phyloP scores from a whole-genome alignment of 2,797 vertebrate species.

The Borostomias antarcticus region DNA sequence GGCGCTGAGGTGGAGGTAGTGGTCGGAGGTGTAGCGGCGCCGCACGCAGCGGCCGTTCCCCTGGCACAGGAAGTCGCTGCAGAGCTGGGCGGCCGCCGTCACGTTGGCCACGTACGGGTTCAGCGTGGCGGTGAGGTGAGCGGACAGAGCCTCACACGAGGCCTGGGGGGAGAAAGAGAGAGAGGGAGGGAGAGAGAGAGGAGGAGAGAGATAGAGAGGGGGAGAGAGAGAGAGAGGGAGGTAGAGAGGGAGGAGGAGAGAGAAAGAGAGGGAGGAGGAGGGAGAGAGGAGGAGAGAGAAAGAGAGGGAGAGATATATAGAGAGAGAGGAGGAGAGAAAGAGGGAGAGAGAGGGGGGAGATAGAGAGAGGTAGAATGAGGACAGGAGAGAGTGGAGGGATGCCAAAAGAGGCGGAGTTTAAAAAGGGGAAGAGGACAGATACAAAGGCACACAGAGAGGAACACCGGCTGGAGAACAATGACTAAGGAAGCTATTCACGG shows the following conservation, averaged over 20 bases:
- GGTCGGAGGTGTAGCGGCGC: constrained; percentile 74
- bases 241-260: not conserved
- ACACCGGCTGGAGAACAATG: too few relatives aligned
- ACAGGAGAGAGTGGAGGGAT: too few relatives aligned
- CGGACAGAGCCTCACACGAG: constrained; percentile 73
- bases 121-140: constrained; percentile 72
- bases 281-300: not conserved
- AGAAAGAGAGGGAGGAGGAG: not conserved
- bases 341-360: too few relatives aligned
- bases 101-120: constrained; percentile 83
- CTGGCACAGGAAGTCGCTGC: constrained; percentile 77
- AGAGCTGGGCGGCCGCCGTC: constrained; percentile 80
- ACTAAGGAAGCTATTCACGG: too few relatives aligned
- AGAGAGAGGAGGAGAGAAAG: not conserved
- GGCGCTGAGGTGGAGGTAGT: constrained; percentile 83
- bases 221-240: not conserved
- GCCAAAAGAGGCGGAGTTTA: too few relatives aligned
- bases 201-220: not conserved
- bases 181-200: not conserved
- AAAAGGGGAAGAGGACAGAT: too few relatives aligned
- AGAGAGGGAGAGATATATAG: not conserved
- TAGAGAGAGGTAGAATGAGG: too few relatives aligned
- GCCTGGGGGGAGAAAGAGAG: constrained; percentile 57
- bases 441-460: too few relatives aligned
- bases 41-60: constrained; percentile 76